phyloP scores from a whole-genome alignment of 1,140 invertebrate genomes.

The Trichoplusia ni region DNA sequence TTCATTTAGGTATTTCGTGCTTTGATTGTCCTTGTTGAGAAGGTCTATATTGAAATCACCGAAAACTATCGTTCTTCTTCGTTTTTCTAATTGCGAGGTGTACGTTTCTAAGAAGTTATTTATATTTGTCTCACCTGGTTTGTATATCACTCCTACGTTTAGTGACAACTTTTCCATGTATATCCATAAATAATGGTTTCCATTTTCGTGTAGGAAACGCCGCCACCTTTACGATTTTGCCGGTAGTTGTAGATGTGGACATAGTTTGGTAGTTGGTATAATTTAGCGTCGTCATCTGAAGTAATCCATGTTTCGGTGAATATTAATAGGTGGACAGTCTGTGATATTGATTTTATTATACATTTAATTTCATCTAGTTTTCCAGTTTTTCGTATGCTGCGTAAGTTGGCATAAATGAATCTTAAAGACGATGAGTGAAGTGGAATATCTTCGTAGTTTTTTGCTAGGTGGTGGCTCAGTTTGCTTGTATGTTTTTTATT shows the following conservation, averaged over 20 bases:
- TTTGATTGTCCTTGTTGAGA: slow-evolving; percentile 14
- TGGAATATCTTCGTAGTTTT: slow-evolving; percentile 33
- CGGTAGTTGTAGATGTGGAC: slow-evolving; percentile 39
- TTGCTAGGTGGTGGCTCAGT: slow-evolving; percentile 6
- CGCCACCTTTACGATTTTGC: slow-evolving; percentile 7
- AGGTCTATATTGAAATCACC: slow-evolving; percentile 46
- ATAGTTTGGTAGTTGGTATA: slow-evolving; percentile 34
- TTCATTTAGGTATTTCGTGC: slow-evolving; percentile 12
- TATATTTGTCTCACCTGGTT: slow-evolving; percentile 34
- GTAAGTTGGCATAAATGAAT: slow-evolving; percentile 40
- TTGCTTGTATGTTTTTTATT: background rate
- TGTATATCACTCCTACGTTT: slow-evolving; percentile 44
- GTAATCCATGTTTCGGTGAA: slow-evolving; percentile 42
- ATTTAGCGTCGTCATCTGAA: slow-evolving; percentile 29
- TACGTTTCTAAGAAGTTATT: slow-evolving; percentile 37
- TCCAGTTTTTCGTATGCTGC: slow-evolving; percentile 30
- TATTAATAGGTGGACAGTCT: slow-evolving; percentile 29
- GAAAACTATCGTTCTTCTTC: slow-evolving; percentile 35
- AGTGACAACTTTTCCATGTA: slow-evolving; percentile 35
- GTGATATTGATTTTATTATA: slow-evolving; percentile 33
- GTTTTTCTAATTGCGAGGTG: slow-evolving; percentile 32
- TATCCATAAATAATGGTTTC: slow-evolving; percentile 47
- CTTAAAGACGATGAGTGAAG: slow-evolving; percentile 30
- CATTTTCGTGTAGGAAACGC: slow-evolving; percentile 3
- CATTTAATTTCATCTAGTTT: slow-evolving; percentile 45